Percentiles rank a stretch among this genome's conserved stretches.
These are phyloP conservation scores for Coranthus polyacanthus DNA, from an alignment of 2,797 vertebrate species.

Conservation along the genomic window DNA sequence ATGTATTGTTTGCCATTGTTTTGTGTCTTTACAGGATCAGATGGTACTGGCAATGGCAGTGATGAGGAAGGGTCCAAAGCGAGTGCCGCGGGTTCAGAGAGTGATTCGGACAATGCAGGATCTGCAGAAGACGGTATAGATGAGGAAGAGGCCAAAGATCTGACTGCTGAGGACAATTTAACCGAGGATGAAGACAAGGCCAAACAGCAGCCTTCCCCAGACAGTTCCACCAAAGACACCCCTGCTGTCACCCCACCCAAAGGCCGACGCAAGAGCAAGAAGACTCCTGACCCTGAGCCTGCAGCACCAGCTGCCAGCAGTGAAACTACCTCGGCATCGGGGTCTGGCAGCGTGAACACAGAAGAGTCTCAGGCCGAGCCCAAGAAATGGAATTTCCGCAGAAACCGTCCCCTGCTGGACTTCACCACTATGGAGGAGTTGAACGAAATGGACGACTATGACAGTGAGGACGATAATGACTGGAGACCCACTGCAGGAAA, in stretches of 20 bases:
- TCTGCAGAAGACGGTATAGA: constrained; percentile 87
- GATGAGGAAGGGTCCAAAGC: constrained; percentile 94
- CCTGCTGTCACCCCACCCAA: constrained; percentile 77
- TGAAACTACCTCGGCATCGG: constrained; percentile 34
- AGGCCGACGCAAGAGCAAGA: constrained; percentile 86
- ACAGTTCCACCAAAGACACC: constrained; percentile 88
- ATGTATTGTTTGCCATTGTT: not conserved
- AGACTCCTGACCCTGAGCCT: constrained; percentile 81
- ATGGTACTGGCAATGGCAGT: constrained; percentile 94
- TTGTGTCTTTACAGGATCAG: constrained; percentile 86
- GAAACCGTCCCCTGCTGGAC: constrained; percentile 94
- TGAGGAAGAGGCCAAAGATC: constrained; percentile 84
- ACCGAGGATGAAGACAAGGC: constrained; percentile 86
- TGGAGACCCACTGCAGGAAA: constrained; percentile 93
- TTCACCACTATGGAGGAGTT: constrained; percentile 97
- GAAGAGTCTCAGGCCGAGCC: constrained; percentile 90
- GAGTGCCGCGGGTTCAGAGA: constrained; percentile 89
- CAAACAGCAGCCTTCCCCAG: constrained; percentile 85
- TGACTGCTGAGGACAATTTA: constrained; percentile 79
- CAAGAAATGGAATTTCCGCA: constrained; percentile 98
- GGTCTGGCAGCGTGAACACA: constrained; percentile 9
- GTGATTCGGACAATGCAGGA: constrained; percentile 89
- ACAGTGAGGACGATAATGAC: constrained; percentile 98
- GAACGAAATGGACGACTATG: constrained; percentile 98
- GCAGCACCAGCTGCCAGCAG: constrained; percentile 50